phyloP scores from a whole-genome alignment of 1,140 invertebrate genomes.

The Bombus pyrosoma region DNA sequence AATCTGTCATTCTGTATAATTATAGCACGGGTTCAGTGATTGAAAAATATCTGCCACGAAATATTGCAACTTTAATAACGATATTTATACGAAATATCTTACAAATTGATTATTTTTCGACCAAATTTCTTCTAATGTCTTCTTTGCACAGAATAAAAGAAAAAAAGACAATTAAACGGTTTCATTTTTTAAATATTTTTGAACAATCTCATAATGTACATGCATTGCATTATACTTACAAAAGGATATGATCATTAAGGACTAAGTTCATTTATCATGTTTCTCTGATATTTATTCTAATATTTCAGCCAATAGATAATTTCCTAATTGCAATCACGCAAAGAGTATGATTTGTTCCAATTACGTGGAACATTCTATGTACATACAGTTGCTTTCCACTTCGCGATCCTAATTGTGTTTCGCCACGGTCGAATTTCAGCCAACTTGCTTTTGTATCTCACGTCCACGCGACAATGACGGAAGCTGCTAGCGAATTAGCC shows the following conservation, averaged over 20 bases:
- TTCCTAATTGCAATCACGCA: neutral
- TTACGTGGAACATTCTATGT: neutral
- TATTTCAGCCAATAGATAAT: too few relatives aligned
- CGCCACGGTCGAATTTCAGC: neutral
- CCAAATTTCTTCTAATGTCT: neutral
- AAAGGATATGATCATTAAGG: neutral
- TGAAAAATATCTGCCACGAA: neutral
- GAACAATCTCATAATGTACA: neutral
- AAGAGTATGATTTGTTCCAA: neutral
- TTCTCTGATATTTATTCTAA: too few relatives aligned
- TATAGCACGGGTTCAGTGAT: neutral
- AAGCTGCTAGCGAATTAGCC: neutral
- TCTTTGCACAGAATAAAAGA: neutral
- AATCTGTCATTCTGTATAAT: neutral
- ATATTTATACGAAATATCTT: neutral
- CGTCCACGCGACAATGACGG: neutral
- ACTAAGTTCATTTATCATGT: neutral
- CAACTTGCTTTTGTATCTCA: slow-evolving; percentile 16
- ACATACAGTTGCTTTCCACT: neutral
- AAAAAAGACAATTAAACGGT: neutral
- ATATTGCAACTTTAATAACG: neutral
- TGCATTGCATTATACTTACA: neutral
- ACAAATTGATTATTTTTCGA: neutral
- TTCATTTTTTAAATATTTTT: too few relatives aligned
- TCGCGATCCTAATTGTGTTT: neutral